Base-by-base conservation (phyloP, 2,797 vertebrate genomes). In the Columba guinea region DNA sequence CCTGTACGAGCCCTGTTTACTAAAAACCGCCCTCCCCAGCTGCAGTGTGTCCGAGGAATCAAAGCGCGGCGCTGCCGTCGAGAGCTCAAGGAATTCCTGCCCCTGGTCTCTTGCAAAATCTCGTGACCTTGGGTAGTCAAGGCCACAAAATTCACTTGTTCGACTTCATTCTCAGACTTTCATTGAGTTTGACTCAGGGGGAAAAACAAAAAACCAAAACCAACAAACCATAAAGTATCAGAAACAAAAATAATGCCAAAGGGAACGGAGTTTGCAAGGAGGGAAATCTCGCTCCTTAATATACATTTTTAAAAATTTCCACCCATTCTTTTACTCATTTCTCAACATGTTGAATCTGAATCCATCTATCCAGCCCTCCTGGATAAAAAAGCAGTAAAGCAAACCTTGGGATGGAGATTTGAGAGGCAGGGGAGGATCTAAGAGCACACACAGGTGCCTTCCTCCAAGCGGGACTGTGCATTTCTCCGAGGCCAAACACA, bases 141-240 rank as follows among this genome's bases (percentile, higher is more conserved):
- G 86, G 94, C 94, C 78, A 80, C 84, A 27, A 82, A 93, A 96
- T 90, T 85, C 95, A 77, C 93, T 96, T 83, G 94, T 90, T 96
- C 5, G 14, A 64, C 96, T 95, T 96, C 95, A 92, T 96, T 96
- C 93, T 96, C 93, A 83, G 91, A 51, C 90, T 92, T 90, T 67
- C 80, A 55, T 51, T n/a, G 63, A 48, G 67, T 90, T 90, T 80
- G 90, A 89, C 70, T 88, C 5, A 0, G 35, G 48, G 64, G 1
- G 2, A 22, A n/a, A 20, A 21, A 17, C 6, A 56, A 65, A 27
- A 7, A 17, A 14, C 8, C n/a, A 21, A 52, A 19, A 10, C 19
- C 7, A 22, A 30, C 20, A 30, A 23, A 16, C 21, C 48, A 52
- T 11, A 41, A 77, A 87, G 67, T 3, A 73, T 64, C n/a, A 79